Evolutionary conservation across 2,113 vertebrate species (phyloP).

Genomic region (Gymnorhina tibicen): DNA sequence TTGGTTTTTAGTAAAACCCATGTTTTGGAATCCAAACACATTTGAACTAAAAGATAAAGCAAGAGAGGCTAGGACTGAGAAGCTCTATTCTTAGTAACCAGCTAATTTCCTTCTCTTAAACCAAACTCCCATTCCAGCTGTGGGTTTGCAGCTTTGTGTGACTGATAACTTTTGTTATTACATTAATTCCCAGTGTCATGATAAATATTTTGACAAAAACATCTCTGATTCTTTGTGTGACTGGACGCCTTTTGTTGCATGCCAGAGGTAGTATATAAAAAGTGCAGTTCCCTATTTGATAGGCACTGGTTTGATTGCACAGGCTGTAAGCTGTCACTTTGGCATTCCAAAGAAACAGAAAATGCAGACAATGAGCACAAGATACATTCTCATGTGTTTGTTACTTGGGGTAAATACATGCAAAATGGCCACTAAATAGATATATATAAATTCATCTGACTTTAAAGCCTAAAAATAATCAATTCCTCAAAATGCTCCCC

Average conservation of each 20-base stretch:
- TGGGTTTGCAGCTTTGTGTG: not conserved
- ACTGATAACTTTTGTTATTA: not conserved
- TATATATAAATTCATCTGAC: not conserved
- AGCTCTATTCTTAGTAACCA: not conserved
- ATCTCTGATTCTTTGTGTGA: not conserved
- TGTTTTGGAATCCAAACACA: not conserved
- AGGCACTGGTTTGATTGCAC: not conserved
- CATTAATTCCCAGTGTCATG: not conserved
- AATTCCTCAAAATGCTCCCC: not conserved
- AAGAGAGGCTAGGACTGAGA: not conserved
- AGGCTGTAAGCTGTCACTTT: not conserved
- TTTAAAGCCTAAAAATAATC: not conserved
- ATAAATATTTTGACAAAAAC: not conserved
- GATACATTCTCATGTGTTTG: fast-evolving
- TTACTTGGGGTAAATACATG: not conserved
- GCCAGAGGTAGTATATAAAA: not conserved
- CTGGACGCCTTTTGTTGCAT: not conserved
- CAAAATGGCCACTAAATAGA: not conserved
- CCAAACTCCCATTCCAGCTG: not conserved
- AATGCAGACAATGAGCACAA: not conserved
- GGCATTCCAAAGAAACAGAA: not conserved
- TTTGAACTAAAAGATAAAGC: not conserved
- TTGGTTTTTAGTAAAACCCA: fast-evolving
- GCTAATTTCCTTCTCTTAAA: not conserved
- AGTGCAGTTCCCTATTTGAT: not conserved